A percentile compares a stretch with the other conserved stretches of the same genome.
These are phyloP conservation scores for Dryobotodes eremita DNA, from an alignment of 2,888 invertebrate genomes.

Conservation along the genomic window DNA sequence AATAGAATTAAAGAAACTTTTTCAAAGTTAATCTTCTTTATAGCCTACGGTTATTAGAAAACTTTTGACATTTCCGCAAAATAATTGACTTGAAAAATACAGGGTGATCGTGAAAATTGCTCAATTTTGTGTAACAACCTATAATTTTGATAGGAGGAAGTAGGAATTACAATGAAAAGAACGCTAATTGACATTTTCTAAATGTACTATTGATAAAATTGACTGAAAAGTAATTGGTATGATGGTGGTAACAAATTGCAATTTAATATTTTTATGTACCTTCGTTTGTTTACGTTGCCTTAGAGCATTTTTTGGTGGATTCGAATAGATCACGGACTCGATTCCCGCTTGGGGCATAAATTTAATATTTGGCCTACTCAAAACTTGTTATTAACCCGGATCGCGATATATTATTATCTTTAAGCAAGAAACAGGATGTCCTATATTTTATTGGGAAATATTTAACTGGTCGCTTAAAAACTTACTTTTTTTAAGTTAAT, in stretches of 20 bases:
- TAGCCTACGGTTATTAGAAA: constrained; percentile 55
- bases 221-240: constrained; percentile 23
- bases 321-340: background rate
- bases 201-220: constrained; percentile 37
- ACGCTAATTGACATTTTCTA: constrained; percentile 35
- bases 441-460: too few species aligned
- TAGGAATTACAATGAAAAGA: constrained; percentile 19
- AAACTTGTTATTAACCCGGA: background rate
- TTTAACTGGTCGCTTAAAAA: too few species aligned
- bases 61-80: constrained; percentile 57
- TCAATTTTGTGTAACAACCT: constrained; percentile 56
- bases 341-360: background rate
- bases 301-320: background rate
- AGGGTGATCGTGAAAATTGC: constrained; percentile 51
- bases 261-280: constrained; percentile 11
- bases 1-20: constrained; percentile 66
- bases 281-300: constrained; percentile 5
- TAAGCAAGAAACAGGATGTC: too few species aligned
- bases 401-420: background rate
- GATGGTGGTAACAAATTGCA: constrained; percentile 11
- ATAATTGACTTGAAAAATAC: constrained; percentile 56
- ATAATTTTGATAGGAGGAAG: constrained; percentile 41
- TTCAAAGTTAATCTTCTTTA: constrained; percentile 67
- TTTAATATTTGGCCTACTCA: background rate
- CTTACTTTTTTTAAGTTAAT: too few species aligned